Conservation (phyloP, 2,113 vertebrate species). For the Polypterus bichir region DNA sequence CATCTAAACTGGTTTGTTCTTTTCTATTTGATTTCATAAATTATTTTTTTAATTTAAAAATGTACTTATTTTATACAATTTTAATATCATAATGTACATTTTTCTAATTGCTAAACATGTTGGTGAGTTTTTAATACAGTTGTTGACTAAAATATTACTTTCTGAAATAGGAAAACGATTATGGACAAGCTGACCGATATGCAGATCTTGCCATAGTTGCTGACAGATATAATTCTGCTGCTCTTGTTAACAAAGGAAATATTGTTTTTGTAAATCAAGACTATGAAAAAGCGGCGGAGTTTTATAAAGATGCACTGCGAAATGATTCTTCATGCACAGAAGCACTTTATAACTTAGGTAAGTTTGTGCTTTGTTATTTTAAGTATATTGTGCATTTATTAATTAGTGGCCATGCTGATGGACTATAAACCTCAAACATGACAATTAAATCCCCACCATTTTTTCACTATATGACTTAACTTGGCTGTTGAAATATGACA, state of each 20-base stretch:
- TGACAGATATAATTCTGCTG: slow-evolving; percentile 87
- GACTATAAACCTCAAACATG: too few relatives aligned
- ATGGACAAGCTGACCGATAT: slow-evolving; percentile 74
- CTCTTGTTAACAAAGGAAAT: slow-evolving; percentile 92
- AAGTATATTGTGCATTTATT: too few relatives aligned
- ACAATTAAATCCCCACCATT: too few relatives aligned
- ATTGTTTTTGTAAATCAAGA: slow-evolving; percentile 73
- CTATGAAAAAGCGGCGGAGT: slow-evolving; percentile 85
- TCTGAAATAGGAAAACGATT: slow-evolving; percentile 74
- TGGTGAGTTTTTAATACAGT: not conserved
- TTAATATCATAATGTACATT: too few relatives aligned
- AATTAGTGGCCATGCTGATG: too few relatives aligned
- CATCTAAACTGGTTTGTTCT: too few relatives aligned
- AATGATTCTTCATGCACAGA: slow-evolving; percentile 94
- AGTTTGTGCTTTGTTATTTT: slow-evolving; percentile 12
- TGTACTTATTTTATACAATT: too few relatives aligned
- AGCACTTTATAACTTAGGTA: slow-evolving; percentile 91
- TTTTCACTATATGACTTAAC: too few relatives aligned
- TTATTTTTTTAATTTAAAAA: too few relatives aligned
- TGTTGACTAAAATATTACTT: slow-evolving; percentile 22
- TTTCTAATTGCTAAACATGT: too few relatives aligned
- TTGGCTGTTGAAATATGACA: too few relatives aligned
- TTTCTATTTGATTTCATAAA: too few relatives aligned
- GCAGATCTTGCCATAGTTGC: slow-evolving; percentile 84
- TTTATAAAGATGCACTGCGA: slow-evolving; percentile 85